Base-by-base conservation (phyloP, 2,797 vertebrate species). In the Gadopsis bispinosus region DNA sequence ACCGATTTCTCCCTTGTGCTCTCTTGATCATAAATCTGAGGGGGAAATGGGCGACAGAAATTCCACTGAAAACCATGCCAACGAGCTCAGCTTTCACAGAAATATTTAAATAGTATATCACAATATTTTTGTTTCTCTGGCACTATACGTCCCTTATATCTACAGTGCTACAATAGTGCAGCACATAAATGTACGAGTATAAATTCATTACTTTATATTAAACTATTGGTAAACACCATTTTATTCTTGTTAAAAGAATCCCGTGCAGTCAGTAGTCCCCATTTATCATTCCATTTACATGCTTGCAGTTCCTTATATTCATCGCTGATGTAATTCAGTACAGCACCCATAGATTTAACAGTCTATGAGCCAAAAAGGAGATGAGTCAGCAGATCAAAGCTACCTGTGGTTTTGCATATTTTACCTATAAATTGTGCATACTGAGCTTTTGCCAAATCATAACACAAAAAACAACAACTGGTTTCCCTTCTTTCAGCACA, bases 1-100 rank as follows among this genome's bases (percentile, higher is more conserved):
- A 99, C 8, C 97, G 96, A 66, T 99, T 99, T 69, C 98, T 96
- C 48, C 98, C 98, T 83, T 99, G 98, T 0, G 98, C 98, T 88
- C 98, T 93, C 93, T 99, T 99, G 76, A 99, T 99, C 98, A 99
- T 99, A 86, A 99, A 97, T 88, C 98, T 99, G 88, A 47, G n/a
- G 22, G 51, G 10, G 76, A 73, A 59, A 41, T 5, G 7, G 33
- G 29, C 14, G 59, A 80, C 33, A 78, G 16, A 80, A 67, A 77
- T 1, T 7, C 3, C 2, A 35, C 6, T 70, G 19, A 80, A 79
- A 70, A 47, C 11, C 8, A 9, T 22, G 8, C 67, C 7, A 4
- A 59, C 65, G 13, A 71, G 54, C 58, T 69, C 7, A 43, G 31
- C 3, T 59, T 71, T 45, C 35, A 65, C 50, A 43, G 3, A 79